Conservation (phyloP, 2,113 vertebrate genomes). For the Suricata suricatta region DNA sequence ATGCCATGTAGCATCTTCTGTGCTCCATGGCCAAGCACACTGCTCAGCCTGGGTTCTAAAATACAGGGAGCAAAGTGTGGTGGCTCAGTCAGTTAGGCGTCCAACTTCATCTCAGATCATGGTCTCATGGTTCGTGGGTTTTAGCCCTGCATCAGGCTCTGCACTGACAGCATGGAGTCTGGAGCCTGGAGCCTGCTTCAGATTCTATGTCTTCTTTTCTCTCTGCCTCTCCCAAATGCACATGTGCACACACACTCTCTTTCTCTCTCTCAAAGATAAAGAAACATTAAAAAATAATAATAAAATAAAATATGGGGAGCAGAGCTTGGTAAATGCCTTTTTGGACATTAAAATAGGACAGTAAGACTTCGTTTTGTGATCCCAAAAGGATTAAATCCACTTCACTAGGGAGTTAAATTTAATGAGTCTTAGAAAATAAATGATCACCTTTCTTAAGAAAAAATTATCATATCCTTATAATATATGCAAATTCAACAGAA, state of each 20-base stretch:
- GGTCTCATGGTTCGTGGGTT: too few species aligned
- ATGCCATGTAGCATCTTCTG: neutral
- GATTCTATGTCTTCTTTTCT: too few species aligned
- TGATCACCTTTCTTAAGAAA: neutral
- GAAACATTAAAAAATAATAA: too few species aligned
- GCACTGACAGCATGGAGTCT: too few species aligned
- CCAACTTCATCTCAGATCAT: too few species aligned
- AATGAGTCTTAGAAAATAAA: constrained; percentile 3
- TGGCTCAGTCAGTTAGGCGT: too few species aligned
- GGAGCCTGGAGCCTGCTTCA: too few species aligned
- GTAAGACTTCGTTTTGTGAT: neutral
- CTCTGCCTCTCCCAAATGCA: too few species aligned
- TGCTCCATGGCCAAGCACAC: neutral
- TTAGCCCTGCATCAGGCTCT: too few species aligned
- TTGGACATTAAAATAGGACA: neutral
- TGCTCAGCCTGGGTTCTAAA: neutral
- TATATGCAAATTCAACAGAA: neutral
- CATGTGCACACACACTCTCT: too few species aligned
- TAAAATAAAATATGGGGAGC: neutral
- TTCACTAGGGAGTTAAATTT: neutral
- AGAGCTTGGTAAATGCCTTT: neutral
- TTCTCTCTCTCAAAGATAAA: too few species aligned
- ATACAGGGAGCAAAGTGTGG: neutral
- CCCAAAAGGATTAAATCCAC: neutral
- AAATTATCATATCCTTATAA: neutral